phyloP scores from a whole-genome alignment of 1,140 invertebrate species.

The Drosophila varians region DNA sequence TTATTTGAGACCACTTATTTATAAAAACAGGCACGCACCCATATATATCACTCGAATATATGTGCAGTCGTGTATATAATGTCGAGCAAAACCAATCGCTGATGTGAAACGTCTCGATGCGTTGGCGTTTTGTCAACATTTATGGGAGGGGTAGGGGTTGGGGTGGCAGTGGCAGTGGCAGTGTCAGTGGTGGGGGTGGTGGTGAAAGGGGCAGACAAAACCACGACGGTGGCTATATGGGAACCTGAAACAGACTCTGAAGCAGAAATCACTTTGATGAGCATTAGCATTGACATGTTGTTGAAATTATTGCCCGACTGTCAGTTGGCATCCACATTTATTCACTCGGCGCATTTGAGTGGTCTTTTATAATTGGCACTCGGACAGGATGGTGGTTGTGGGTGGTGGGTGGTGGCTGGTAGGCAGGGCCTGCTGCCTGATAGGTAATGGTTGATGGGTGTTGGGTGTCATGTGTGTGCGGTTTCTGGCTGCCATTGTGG shows the following conservation, averaged over 20 bases:
- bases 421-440: no score
- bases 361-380: conserved; percentile 70
- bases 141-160: conserved; percentile 12
- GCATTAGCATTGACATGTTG: conserved; percentile 75
- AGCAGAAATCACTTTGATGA: conserved; percentile 75
- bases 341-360: conserved; percentile 60
- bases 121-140: conserved; percentile 75
- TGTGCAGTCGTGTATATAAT: conserved; percentile 49
- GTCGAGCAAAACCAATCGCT: conserved; percentile 57
- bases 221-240: conserved; percentile 7
- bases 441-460: background rate
- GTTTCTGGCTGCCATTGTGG: background rate
- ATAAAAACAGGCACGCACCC: conserved; percentile 75
- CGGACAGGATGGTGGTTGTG: conserved; percentile 24
- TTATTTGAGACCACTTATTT: conserved; percentile 70
- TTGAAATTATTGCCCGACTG: conserved; percentile 77
- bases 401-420: background rate
- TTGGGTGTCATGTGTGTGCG: conserved; percentile 6
- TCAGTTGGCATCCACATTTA: conserved; percentile 69
- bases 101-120: conserved; percentile 49
- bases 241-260: conserved; percentile 33
- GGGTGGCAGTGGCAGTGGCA: no score
- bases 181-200: background rate
- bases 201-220: conserved; percentile 3
- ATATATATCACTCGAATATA: conserved; percentile 41